phyloP scores from a whole-genome alignment of 1,140 invertebrate genomes.

The Paracyclopina nana region DNA sequence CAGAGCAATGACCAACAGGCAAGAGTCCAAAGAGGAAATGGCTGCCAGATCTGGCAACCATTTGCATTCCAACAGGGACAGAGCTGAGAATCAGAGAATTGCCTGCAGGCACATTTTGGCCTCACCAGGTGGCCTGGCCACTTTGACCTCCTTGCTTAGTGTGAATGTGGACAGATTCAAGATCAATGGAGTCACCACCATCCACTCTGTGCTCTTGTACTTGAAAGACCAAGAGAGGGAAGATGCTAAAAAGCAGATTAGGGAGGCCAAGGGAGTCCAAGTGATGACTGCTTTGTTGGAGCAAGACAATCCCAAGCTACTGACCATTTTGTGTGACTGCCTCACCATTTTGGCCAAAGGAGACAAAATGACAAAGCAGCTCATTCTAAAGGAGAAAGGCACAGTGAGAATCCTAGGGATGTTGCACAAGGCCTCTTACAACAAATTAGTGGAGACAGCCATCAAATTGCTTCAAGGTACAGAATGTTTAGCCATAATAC shows the following conservation, averaged over 20 bases:
- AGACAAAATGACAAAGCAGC: slow-evolving; percentile 69
- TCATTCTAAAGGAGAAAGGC: slow-evolving; percentile 87
- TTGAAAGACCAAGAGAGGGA: slow-evolving; percentile 56
- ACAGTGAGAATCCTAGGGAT: slow-evolving; percentile 89
- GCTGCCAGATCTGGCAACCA: too few species aligned
- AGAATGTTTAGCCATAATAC: too few species aligned
- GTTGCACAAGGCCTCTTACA: slow-evolving; percentile 92
- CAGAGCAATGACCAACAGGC: too few species aligned
- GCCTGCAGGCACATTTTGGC: too few species aligned
- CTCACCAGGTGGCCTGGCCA: too few species aligned
- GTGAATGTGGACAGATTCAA: too few species aligned
- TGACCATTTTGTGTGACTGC: slow-evolving; percentile 97
- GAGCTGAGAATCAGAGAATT: too few species aligned
- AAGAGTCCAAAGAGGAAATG: too few species aligned
- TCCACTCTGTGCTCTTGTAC: slow-evolving; percentile 89
- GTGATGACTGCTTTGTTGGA: slow-evolving; percentile 91
- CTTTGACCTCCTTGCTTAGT: too few species aligned
- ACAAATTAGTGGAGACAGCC: slow-evolving; percentile 95
- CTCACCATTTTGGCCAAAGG: slow-evolving; percentile 93
- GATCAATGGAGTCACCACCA: too few species aligned
- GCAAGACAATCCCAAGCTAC: slow-evolving; percentile 91
- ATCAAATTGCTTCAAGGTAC: slow-evolving; percentile 89
- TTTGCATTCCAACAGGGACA: too few species aligned
- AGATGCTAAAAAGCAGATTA: slow-evolving; percentile 85
- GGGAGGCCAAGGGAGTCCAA: slow-evolving; percentile 82